phyloP scores from a whole-genome alignment of 1,140 invertebrate species.

The Polypedilum vanderplanki region DNA sequence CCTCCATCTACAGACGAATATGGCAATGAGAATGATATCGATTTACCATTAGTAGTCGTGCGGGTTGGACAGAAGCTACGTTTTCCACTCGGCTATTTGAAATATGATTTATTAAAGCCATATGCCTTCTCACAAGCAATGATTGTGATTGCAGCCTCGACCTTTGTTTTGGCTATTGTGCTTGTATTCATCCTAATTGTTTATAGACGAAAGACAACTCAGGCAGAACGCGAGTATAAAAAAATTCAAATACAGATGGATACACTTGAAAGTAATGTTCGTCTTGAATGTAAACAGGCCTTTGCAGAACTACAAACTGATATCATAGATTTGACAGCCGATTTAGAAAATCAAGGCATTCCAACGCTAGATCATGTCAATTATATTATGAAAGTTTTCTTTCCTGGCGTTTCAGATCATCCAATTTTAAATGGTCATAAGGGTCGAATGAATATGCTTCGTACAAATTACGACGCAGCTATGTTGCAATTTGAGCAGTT shows the following conservation, averaged over 20 bases:
- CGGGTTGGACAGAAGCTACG: slow-evolving; percentile 77
- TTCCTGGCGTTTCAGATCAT: slow-evolving; percentile 88
- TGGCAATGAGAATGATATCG: slow-evolving; percentile 63
- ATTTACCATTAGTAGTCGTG: slow-evolving; percentile 82
- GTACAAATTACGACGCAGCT: slow-evolving; percentile 84
- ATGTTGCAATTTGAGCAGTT: slow-evolving; percentile 94
- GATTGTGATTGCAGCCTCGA: slow-evolving; percentile 73
- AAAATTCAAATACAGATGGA: slow-evolving; percentile 99
- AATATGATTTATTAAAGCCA: slow-evolving; percentile 79
- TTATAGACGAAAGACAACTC: slow-evolving; percentile 85
- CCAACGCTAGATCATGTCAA: slow-evolving; percentile 92
- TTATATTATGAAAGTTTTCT: slow-evolving; percentile 98
- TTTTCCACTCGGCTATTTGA: slow-evolving; percentile 80
- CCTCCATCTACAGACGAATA: slow-evolving; percentile 82
- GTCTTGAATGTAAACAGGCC: slow-evolving; percentile 96
- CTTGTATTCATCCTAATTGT: slow-evolving; percentile 80
- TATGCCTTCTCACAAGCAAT: slow-evolving; percentile 83
- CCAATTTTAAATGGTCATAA: slow-evolving; percentile 82
- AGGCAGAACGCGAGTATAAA: slow-evolving; percentile 93
- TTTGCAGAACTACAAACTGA: slow-evolving; percentile 99
- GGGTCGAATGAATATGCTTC: slow-evolving; percentile 63
- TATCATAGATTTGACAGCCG: slow-evolving; percentile 95
- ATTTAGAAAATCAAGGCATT: slow-evolving; percentile 91
- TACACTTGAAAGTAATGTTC: slow-evolving; percentile 94
- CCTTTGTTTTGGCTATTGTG: slow-evolving; percentile 73